Evolutionary conservation across 1,140 invertebrate species (phyloP).

Genomic region (Melipona quadrifasciata): DNA sequence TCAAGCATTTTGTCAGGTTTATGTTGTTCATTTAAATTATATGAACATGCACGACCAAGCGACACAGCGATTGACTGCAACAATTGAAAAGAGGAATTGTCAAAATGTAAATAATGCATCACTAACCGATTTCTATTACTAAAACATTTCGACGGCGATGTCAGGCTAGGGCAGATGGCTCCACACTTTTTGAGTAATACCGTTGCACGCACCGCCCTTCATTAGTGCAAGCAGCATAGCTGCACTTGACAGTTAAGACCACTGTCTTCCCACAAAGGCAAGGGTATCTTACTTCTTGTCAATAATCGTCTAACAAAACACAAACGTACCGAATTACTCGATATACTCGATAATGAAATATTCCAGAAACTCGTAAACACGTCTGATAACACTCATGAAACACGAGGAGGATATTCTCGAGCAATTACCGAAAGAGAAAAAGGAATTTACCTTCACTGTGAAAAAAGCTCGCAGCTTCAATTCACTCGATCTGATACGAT

Average conservation of each 20-base stretch:
- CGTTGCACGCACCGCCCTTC: constrained; percentile 62
- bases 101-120: constrained; percentile 41
- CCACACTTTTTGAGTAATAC: constrained; percentile 54
- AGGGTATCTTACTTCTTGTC: constrained; percentile 43
- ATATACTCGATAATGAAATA: not conserved
- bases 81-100: not conserved
- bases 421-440: constrained; percentile 11
- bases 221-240: constrained; percentile 62
- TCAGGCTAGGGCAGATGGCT: constrained; percentile 61
- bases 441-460: constrained; percentile 25
- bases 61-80: not conserved
- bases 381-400: not conserved
- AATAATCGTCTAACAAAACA: constrained; percentile 41
- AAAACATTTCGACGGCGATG: constrained; percentile 50
- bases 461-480: constrained; percentile 40
- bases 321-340: constrained; percentile 16
- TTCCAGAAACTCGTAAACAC: not conserved
- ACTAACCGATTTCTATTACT: constrained; percentile 45
- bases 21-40: not conserved
- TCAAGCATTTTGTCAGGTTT: not conserved
- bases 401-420: not conserved
- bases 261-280: constrained; percentile 74
- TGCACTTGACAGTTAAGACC: constrained; percentile 76
- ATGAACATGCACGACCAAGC: not conserved
- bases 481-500: constrained; percentile 39